phyloP scores from a whole-genome alignment of 2,797 vertebrate species.

The Lagocephalus sceleratus region DNA sequence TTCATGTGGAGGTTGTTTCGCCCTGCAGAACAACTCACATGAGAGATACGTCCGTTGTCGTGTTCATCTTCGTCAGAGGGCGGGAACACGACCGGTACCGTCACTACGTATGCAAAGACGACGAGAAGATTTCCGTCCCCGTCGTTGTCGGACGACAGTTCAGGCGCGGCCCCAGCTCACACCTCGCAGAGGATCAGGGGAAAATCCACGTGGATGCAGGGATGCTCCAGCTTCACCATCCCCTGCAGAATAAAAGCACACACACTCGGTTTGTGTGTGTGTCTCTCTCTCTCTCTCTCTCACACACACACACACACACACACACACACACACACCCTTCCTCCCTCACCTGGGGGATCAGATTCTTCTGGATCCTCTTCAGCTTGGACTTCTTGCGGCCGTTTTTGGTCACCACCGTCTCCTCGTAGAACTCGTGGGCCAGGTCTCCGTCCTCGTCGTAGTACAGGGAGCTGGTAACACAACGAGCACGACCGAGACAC shows the following conservation, averaged over 20 bases:
- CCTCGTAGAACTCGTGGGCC: conserved; percentile 98
- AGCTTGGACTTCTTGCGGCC: conserved; percentile 94
- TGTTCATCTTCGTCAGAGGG: conserved; percentile 3
- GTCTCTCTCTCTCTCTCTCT: too few species aligned
- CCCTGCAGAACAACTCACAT: conserved; percentile 21
- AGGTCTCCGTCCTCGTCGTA: conserved; percentile 97
- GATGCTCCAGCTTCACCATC: conserved; percentile 90
- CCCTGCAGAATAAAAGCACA: conserved; percentile 74
- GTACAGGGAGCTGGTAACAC: conserved; percentile 87
- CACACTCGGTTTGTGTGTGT: not conserved
- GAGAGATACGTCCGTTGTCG: too few species aligned
- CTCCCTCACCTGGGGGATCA: conserved; percentile 90
- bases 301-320: not conserved
- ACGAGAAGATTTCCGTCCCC: too few species aligned
- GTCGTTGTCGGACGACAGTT: not conserved
- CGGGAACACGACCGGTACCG: conserved; percentile 14
- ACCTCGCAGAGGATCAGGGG: conserved; percentile 95
- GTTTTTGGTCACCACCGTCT: conserved; percentile 95
- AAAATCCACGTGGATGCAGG: conserved; percentile 95
- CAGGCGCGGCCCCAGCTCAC: conserved; percentile 68
- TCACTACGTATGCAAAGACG: too few species aligned
- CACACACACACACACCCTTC: not conserved
- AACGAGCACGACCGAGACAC: too few species aligned
- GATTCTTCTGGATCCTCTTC: conserved; percentile 94
- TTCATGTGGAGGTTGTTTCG: conserved; percentile 17